These are phyloP conservation scores for Deilephila elpenor DNA, from an alignment of 2,888 invertebrate genomes.

Conservation along the genomic window DNA sequence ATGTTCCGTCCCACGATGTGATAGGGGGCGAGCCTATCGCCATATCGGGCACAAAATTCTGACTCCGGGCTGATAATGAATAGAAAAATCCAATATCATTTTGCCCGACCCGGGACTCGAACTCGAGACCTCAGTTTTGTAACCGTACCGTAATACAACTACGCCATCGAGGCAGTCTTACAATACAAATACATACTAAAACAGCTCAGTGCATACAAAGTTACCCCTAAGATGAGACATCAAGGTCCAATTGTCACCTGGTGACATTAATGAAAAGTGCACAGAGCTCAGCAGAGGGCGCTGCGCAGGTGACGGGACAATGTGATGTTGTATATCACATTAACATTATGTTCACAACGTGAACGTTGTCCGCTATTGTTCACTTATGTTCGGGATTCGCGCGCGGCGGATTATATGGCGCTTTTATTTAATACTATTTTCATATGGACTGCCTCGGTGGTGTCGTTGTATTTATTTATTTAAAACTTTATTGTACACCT, in stretches of 20 bases:
- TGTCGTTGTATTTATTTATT: too few species aligned
- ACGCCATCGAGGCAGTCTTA: too few species aligned
- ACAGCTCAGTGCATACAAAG: not conserved
- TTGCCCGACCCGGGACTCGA: too few species aligned
- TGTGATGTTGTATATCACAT: conserved; percentile 83
- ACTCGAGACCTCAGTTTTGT: too few species aligned
- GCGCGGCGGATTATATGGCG: conserved; percentile 56
- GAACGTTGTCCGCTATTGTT: conserved; percentile 79
- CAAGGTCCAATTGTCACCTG: conserved; percentile 46
- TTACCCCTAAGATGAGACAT: conserved; percentile 19
- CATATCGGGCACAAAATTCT: too few species aligned
- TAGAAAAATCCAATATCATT: too few species aligned
- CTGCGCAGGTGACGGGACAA: conserved; percentile 76
- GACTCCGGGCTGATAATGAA: too few species aligned
- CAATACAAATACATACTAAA: too few species aligned
- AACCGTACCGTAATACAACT: too few species aligned
- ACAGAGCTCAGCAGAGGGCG: conserved; percentile 18
- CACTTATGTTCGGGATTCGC: conserved; percentile 74
- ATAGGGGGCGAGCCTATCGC: too few species aligned
- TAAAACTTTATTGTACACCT: too few species aligned
- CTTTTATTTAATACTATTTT: conserved; percentile 2
- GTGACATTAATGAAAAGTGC: conserved; percentile 37
- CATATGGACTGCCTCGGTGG: not conserved
- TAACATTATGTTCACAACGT: conserved; percentile 84
- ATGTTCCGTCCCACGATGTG: too few species aligned